Percentiles rank a stretch among this genome's conserved stretches.
Conservation (phyloP, 1,140 invertebrate genomes). For the Zeugodacus cucurbitae region DNA sequence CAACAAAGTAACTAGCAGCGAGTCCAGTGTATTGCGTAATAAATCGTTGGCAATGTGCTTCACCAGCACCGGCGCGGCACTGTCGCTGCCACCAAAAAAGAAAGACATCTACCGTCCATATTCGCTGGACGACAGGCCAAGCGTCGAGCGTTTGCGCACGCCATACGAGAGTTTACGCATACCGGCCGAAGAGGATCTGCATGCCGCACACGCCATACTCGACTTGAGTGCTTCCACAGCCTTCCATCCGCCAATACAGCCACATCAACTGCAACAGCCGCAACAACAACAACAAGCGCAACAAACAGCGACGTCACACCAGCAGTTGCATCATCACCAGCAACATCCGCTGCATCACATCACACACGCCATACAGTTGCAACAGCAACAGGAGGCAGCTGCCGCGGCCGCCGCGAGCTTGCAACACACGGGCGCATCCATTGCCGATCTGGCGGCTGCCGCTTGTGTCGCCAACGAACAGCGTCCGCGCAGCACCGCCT, state of each 20-base stretch:
- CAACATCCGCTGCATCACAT: conserved; percentile 47
- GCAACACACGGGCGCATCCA: conserved; percentile 59
- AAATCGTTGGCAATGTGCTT: conserved; percentile 83
- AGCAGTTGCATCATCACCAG: conserved; percentile 56
- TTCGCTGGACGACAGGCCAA: conserved; percentile 76
- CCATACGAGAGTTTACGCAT: conserved; percentile 69
- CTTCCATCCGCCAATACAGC: conserved; percentile 71
- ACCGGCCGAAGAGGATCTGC: conserved; percentile 80
- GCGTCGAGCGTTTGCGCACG: conserved; percentile 52
- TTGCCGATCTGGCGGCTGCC: conserved; percentile 61
- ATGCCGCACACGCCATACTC: conserved; percentile 86
- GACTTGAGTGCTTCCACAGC: conserved; percentile 87
- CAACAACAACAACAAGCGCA: conserved; percentile 58
- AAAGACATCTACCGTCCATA: conserved; percentile 89
- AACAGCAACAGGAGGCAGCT: conserved; percentile 40
- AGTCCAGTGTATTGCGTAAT: conserved; percentile 28
- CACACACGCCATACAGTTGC: conserved; percentile 49
- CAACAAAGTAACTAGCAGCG: neutral
- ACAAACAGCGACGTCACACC: conserved; percentile 20
- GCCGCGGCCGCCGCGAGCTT: conserved; percentile 43
- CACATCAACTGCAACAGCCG: conserved; percentile 58
- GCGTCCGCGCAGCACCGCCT: conserved; percentile 60
- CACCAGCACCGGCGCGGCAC: conserved; percentile 81
- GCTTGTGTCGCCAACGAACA: conserved; percentile 61
- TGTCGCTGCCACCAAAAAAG: conserved; percentile 86